These are phyloP conservation scores for Parelbella ahira DNA, from an alignment of 2,888 invertebrate species.

Conservation along the genomic window DNA sequence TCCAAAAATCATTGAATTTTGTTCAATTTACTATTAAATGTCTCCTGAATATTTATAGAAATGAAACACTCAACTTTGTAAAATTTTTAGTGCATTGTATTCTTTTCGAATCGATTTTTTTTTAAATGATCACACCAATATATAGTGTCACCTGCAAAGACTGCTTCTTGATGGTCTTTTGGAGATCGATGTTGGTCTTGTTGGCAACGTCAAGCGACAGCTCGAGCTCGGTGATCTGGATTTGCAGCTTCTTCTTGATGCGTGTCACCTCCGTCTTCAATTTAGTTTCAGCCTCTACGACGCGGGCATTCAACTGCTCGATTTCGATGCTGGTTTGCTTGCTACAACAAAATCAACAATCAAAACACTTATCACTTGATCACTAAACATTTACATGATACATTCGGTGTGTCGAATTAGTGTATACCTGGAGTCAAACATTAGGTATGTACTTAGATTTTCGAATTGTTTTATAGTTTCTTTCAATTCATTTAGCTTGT, in stretches of 20 bases:
- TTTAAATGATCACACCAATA: no score
- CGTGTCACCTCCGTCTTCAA: constrained; percentile 97
- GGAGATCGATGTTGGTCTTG: constrained; percentile 98
- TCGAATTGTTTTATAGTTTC: constrained; percentile 83
- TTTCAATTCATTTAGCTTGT: constrained; percentile 82
- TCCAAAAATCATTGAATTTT: no score
- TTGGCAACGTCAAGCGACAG: constrained; percentile 98
- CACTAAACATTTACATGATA: no score
- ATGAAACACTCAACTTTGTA: no score
- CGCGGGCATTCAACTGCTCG: constrained; percentile 96
- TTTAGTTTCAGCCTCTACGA: constrained; percentile 97
- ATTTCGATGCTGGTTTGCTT: constrained; percentile 99
- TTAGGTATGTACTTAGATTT: constrained; percentile 79
- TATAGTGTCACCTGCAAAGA: constrained; percentile 94
- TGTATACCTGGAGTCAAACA: constrained; percentile 85
- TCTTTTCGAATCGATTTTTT: no score
- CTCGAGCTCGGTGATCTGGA: constrained; percentile 98
- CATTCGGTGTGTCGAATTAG: no score
- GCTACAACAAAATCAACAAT: constrained; percentile 74
- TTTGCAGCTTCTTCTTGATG: constrained; percentile 99
- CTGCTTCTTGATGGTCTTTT: constrained; percentile 98
- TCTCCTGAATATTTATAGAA: no score
- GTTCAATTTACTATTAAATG: no score
- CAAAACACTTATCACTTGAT: no score
- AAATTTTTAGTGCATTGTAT: no score